Conservation (phyloP, 2,888 invertebrate genomes). For the Agrilus biguttatus region DNA sequence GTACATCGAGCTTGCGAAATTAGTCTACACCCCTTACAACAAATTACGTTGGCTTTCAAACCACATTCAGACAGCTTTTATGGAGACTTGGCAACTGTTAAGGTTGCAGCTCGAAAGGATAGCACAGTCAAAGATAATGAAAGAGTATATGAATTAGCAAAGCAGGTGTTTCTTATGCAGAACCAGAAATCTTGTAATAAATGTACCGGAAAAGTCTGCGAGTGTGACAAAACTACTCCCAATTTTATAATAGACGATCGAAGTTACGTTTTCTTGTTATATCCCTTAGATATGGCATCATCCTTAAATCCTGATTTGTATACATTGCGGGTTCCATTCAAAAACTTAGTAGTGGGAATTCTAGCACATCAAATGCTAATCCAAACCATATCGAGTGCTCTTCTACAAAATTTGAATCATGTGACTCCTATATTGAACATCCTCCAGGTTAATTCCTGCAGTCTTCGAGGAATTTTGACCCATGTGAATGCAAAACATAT, state of each 20-base stretch:
- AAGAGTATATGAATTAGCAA: constrained; percentile 73
- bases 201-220: constrained; percentile 27
- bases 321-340: constrained; percentile 73
- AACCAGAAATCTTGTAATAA: constrained; percentile 26
- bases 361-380: constrained; percentile 85
- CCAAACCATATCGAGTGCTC: constrained; percentile 76
- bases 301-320: constrained; percentile 62
- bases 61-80: constrained; percentile 89
- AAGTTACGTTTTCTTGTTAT: constrained; percentile 78
- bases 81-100: constrained; percentile 82
- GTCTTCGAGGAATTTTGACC: constrained; percentile 26
- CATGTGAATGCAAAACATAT: constrained; percentile 44
- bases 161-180: constrained; percentile 66
- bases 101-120: constrained; percentile 83
- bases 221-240: constrained; percentile 26
- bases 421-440: constrained; percentile 31
- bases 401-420: constrained; percentile 49
- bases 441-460: constrained; percentile 28
- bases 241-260: constrained; percentile 59
- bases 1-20: constrained; percentile 72
- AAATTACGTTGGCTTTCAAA: constrained; percentile 80
- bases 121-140: constrained; percentile 73
- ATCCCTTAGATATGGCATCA: constrained; percentile 58
- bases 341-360: constrained; percentile 75
- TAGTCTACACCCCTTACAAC: constrained; percentile 76